Conservation (phyloP, 2,888 invertebrate genomes). For the Amphipyra tragopoginis region DNA sequence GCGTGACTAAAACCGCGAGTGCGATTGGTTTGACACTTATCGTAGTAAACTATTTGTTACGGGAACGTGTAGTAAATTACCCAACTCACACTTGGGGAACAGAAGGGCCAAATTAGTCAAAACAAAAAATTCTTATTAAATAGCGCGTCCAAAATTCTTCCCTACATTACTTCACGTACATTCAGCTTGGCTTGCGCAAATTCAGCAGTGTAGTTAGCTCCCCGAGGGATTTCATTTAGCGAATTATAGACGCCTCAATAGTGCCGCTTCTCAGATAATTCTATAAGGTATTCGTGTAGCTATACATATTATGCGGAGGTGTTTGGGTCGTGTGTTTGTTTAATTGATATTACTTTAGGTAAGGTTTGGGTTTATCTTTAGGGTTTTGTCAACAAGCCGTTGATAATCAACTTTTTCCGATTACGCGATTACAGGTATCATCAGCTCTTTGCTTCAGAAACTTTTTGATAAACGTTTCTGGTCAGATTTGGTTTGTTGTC, state of each 20-base stretch:
- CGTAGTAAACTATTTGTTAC: no score
- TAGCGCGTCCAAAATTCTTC: not conserved
- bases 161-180: slow-evolving; percentile 10
- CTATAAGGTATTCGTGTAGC: slow-evolving; percentile 15
- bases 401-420: no score
- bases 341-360: not conserved
- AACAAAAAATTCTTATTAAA: not conserved
- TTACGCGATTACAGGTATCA: no score
- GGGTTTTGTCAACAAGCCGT: not conserved
- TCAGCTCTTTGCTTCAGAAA: no score
- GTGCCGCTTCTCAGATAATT: slow-evolving; percentile 31
- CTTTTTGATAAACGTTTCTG: no score
- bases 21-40: no score
- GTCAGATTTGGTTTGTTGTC: no score
- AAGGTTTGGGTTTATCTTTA: no score
- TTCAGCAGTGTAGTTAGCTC: slow-evolving; percentile 48
- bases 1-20: no score
- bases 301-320: not conserved
- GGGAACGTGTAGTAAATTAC: no score
- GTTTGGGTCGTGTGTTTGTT: not conserved
- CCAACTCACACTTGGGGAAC: no score
- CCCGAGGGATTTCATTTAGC: slow-evolving; percentile 61
- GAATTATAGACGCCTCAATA: slow-evolving; percentile 58
- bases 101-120: no score
- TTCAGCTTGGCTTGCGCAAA: slow-evolving; percentile 41